Conservation (phyloP, 1,140 invertebrate species). For the Triops longicaudatus region DNA sequence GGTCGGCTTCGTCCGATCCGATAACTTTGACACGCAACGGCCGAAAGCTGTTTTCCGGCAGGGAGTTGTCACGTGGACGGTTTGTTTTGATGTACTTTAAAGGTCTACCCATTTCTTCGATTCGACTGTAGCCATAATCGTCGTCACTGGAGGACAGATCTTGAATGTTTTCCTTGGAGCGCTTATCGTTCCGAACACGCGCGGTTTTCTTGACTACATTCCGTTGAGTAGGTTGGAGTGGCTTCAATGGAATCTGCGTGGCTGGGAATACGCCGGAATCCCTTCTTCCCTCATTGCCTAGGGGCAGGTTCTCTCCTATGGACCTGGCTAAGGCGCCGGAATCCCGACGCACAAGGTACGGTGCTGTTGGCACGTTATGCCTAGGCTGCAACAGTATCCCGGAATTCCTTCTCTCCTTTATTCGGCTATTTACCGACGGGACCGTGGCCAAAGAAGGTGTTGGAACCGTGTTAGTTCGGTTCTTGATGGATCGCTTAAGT, state of each 20-base stretch:
- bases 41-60: conserved; percentile 30
- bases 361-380: not conserved
- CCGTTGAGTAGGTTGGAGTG: not conserved
- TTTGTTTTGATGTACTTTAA: not conserved
- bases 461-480: not conserved
- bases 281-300: not conserved
- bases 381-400: not conserved
- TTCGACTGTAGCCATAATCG: conserved; percentile 27
- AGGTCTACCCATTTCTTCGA: conserved; percentile 25
- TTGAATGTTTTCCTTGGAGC: not conserved
- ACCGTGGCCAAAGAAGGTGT: not conserved
- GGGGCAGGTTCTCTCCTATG: not conserved
- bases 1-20: conserved; percentile 19
- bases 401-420: conserved; percentile 8
- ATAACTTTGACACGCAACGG: conserved; percentile 29
- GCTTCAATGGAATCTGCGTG: not conserved
- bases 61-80: conserved; percentile 20
- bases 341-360: not conserved
- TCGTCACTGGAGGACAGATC: conserved; percentile 20
- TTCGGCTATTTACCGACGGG: not conserved
- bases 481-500: not conserved
- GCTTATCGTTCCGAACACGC: not conserved
- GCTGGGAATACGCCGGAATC: not conserved
- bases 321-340: not conserved
- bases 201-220: not conserved